Percentiles rank a stretch among this genome's conserved stretches.
phyloP scores from a whole-genome alignment of 2,797 vertebrate genomes.

The Peromyscus aztecus region DNA sequence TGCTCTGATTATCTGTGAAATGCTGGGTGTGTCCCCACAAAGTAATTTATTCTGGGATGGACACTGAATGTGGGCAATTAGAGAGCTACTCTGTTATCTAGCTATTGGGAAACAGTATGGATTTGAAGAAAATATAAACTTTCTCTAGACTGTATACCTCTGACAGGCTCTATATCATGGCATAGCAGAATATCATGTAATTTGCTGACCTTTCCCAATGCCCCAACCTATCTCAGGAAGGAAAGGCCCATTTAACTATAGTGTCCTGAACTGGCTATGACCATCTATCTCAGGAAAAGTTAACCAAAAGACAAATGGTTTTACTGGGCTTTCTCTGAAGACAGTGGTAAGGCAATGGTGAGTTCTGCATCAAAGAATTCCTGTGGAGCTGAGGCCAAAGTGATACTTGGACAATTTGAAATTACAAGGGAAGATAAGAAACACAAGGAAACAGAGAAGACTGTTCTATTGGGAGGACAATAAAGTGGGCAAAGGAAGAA shows the following conservation, averaged over 20 bases:
- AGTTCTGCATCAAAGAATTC: not conserved
- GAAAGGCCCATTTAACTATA: not conserved
- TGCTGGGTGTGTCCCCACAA: not conserved
- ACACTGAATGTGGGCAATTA: not conserved
- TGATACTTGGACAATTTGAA: not conserved
- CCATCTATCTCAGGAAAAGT: not conserved
- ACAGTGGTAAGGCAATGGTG: not conserved
- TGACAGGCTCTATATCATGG: not conserved
- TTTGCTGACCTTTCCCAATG: not conserved
- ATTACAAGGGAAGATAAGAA: not conserved
- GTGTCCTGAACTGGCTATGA: not conserved
- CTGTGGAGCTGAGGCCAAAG: not conserved
- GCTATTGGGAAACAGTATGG: not conserved
- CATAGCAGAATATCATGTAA: not conserved
- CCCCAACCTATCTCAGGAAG: not conserved
- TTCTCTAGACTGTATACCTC: not conserved
- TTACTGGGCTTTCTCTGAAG: not conserved
- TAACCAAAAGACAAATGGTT: constrained; percentile 34
- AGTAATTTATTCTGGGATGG: not conserved
- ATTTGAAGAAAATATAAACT: constrained; percentile 45
- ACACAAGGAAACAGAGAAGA: not conserved
- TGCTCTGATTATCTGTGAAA: constrained; percentile 28
- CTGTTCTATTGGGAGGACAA: not conserved
- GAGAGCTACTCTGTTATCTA: not conserved
- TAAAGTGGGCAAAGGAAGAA: not conserved